Conservation (phyloP, 1,140 invertebrate genomes). For the Pogonognathellus flavescens region DNA sequence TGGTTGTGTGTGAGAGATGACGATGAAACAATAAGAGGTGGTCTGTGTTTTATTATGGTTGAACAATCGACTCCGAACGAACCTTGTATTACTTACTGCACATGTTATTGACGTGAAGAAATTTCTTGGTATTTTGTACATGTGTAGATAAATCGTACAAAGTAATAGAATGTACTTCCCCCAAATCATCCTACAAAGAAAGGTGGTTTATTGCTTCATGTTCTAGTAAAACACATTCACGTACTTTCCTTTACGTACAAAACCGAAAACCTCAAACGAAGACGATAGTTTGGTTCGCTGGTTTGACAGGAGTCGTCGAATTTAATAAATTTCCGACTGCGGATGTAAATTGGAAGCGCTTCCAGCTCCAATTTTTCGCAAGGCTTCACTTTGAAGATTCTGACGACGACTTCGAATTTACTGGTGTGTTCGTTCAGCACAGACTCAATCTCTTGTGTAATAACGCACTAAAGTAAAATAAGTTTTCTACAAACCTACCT, state of each 20-base stretch:
- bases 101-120: neutral
- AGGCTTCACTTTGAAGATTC: conserved; percentile 56
- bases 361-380: conserved; percentile 55
- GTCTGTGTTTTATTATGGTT: too few species aligned
- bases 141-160: neutral
- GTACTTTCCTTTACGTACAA: conserved; percentile 33
- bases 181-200: neutral
- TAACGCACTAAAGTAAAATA: neutral
- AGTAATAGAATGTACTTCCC: neutral
- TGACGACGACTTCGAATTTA: neutral
- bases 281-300: conserved; percentile 37
- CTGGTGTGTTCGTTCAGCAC: neutral
- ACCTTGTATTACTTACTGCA: too few species aligned
- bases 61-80: too few species aligned
- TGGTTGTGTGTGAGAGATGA: neutral
- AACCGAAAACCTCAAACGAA: conserved; percentile 48
- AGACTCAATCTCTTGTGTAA: neutral
- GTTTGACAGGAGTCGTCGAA: conserved; percentile 47
- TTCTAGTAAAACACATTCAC: neutral
- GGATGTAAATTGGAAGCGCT: conserved; percentile 57
- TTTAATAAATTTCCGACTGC: conserved; percentile 43
- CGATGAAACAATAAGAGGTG: too few species aligned
- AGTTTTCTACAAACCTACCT: conserved; percentile 16
- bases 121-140: neutral
- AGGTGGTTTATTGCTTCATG: neutral